Evolutionary conservation across 2,888 invertebrate genomes (phyloP), one percentile per base, ranked within the genome.

Genomic region (Phlogophora meticulosa): DNA sequence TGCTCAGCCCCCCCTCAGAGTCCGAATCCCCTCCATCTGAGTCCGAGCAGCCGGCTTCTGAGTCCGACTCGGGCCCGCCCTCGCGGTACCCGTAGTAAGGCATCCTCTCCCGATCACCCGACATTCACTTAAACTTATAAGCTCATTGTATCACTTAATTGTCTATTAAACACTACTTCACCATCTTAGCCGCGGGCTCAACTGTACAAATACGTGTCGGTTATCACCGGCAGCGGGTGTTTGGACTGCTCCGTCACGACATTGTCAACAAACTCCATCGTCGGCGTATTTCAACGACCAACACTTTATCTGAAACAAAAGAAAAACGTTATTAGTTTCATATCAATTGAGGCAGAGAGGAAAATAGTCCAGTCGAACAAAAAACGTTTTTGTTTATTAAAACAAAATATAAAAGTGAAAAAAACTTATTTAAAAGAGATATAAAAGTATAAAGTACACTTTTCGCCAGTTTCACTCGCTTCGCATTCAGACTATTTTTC

Each of bases 1-100:
- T 96, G 76, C 95, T 95, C 81, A 95, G 75, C 67, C 96, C 96
- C 60, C 96, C 96, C 72, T 96, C 96, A 22, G 95, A 95, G 84
- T 96, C 96, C 66, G 96, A 96, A 53, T 96, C 94, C 53, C 90
- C 94, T 72, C 94, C 94, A 17, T 96, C 95, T 49, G 94, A 94
- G 83, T 91, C 95, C 57, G 94, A 94, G 70, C 92, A 91, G 51
- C 91, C 95, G 80, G 94, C 92, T 76, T 92, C 93, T 42, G 94
- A 91, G 85, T 95, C 96, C 81, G 96, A 96, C 77, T 86, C 91
- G 58, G 86, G 85, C 49, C 91, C 93, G 62, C 93, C 91, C 77
- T 93, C 95, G 72, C 94, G 92, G 82, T 95, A 95, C 87, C 94
- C 95, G 94, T 95, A 95, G 89, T 95, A 95, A 90, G 95, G 94